Conservation (phyloP, 1,140 invertebrate species). For the Bathynomus jamesi region DNA sequence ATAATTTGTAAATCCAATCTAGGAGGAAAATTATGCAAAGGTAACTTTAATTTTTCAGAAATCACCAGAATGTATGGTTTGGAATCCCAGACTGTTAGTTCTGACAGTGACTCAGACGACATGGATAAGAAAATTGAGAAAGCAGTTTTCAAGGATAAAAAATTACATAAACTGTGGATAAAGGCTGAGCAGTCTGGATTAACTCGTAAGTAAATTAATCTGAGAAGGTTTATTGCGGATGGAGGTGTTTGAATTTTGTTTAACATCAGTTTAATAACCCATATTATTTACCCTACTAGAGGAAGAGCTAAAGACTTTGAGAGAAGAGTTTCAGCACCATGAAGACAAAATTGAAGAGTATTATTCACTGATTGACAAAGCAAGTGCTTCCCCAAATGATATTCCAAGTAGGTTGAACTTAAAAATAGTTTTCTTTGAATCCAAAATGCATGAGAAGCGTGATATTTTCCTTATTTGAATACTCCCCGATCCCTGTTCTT, state of each 20-base stretch:
- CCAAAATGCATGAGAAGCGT: too few species aligned
- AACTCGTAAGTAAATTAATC: conserved; percentile 47
- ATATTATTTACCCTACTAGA: conserved; percentile 45
- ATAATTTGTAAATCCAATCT: too few species aligned
- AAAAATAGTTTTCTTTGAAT: not conserved
- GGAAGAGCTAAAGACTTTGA: conserved; percentile 70
- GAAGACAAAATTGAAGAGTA: conserved; percentile 89
- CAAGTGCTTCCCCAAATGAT: not conserved
- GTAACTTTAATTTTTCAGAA: too few species aligned
- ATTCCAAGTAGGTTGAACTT: conserved; percentile 14
- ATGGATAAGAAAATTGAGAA: not conserved
- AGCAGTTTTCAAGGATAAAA: conserved; percentile 74
- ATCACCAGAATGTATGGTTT: too few species aligned
- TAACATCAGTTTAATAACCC: not conserved
- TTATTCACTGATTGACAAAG: conserved; percentile 62
- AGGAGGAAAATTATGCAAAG: too few species aligned
- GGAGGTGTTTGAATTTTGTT: conserved; percentile 9
- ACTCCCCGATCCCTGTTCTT: not conserved
- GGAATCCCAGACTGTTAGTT: too few species aligned
- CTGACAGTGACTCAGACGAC: too few species aligned
- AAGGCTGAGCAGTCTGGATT: conserved; percentile 78
- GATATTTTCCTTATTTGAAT: not conserved
- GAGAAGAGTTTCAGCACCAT: conserved; percentile 83
- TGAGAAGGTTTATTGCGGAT: conserved; percentile 5
- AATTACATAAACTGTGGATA: conserved; percentile 79